These are phyloP conservation scores for Anneissia japonica DNA, from an alignment of 35 echinoderm and acorn worm genomes.

Conservation along the genomic window DNA sequence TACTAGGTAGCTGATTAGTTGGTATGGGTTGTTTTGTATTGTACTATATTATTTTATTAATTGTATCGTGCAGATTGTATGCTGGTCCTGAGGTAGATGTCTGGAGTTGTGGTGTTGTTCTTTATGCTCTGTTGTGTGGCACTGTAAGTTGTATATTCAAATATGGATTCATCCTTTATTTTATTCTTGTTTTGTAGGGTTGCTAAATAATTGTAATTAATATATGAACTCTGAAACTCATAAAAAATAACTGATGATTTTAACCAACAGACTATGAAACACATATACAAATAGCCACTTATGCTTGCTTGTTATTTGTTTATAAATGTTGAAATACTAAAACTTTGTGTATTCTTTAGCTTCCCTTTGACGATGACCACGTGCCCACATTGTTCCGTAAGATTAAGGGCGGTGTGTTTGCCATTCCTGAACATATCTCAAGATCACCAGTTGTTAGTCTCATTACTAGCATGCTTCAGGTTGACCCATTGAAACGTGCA, in stretches of 20 bases:
- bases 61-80: slow-evolving; percentile 65
- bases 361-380: slow-evolving; percentile 98
- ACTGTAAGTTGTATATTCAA: slow-evolving; percentile 41
- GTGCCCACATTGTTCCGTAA: slow-evolving; percentile 95
- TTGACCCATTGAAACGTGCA: slow-evolving; percentile 92
- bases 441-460: slow-evolving; percentile 77
- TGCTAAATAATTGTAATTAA: too few relatives aligned
- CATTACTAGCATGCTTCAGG: slow-evolving; percentile 79
- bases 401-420: slow-evolving; percentile 89
- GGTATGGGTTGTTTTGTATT: too few relatives aligned
- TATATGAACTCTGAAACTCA: too few relatives aligned
- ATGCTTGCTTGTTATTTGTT: background rate
- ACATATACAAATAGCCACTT: background rate
- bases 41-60: too few relatives aligned
- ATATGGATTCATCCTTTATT: background rate
- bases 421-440: slow-evolving; percentile 77
- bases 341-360: slow-evolving; percentile 15
- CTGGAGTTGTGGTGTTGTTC: slow-evolving; percentile 94
- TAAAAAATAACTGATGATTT: too few relatives aligned
- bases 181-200: background rate
- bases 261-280: too few relatives aligned
- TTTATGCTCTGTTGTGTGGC: slow-evolving; percentile 90
- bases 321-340: background rate
- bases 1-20: too few relatives aligned
- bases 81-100: slow-evolving; percentile 97